Conservation (phyloP, 2,797 vertebrate genomes). For the Chlorospingus semifuscus region DNA sequence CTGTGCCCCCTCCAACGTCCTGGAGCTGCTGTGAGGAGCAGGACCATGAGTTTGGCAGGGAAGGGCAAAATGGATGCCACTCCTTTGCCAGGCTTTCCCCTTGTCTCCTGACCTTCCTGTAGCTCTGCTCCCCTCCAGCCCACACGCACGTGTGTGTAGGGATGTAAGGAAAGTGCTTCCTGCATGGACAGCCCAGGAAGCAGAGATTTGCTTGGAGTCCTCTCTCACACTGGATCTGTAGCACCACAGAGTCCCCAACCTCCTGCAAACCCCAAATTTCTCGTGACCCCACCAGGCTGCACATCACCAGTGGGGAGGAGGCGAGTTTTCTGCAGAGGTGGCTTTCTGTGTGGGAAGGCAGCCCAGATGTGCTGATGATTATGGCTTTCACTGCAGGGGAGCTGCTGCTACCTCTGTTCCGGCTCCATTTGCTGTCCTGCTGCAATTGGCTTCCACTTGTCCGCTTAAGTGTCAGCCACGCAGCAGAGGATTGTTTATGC, state of each 20-base stretch:
- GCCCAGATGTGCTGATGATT: not conserved
- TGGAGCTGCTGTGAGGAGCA: not conserved
- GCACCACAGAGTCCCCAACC: fast-evolving
- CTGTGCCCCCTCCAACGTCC: fast-evolving
- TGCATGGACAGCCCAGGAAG: fast-evolving
- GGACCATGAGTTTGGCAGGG: not conserved
- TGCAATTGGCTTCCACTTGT: constrained; percentile 12
- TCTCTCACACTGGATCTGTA: fast-evolving
- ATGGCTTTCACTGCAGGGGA: not conserved
- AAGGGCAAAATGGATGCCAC: fast-evolving
- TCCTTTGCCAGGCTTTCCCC: not conserved
- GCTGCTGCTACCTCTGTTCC: not conserved
- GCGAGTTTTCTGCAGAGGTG: not conserved
- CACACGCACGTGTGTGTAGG: fast-evolving
- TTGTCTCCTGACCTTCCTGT: not conserved
- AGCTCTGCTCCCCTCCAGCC: not conserved
- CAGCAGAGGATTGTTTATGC: constrained; percentile 31
- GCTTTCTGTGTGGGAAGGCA: not conserved
- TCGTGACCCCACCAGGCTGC: fast-evolving
- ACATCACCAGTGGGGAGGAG: not conserved
- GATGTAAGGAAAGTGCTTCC: fast-evolving
- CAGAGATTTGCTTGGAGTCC: fast-evolving
- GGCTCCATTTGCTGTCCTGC: constrained; percentile 47
- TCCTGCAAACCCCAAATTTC: not conserved
- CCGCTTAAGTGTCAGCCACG: constrained; percentile 49